Evolutionary conservation across 2,888 invertebrate species (phyloP).

Genomic region (Phlogophora meticulosa): DNA sequence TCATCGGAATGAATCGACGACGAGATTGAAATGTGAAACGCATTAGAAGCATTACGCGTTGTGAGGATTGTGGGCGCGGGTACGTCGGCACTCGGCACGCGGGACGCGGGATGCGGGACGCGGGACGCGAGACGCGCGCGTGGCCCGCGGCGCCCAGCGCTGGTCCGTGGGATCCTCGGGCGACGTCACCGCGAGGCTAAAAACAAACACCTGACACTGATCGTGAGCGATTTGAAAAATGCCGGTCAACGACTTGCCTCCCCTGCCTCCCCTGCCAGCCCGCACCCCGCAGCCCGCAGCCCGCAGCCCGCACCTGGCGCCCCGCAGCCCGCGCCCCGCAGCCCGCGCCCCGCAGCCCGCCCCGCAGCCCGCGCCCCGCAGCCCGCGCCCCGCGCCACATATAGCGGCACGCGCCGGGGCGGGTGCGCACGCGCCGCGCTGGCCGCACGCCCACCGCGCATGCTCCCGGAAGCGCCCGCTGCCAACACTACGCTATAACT

Average conservation of each 20-base stretch:
- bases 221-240: constrained; percentile 67
- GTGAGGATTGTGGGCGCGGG: constrained; percentile 28
- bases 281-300: constrained; percentile 27
- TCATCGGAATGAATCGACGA: constrained; percentile 67
- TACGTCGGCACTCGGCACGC: constrained; percentile 16
- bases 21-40: constrained; percentile 65
- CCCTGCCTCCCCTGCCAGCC: neutral
- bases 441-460: constrained; percentile 53
- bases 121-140: constrained; percentile 13
- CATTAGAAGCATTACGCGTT: constrained; percentile 52
- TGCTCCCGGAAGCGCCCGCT: constrained; percentile 72
- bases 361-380: no score
- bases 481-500: constrained; percentile 71
- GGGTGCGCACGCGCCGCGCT: constrained; percentile 48
- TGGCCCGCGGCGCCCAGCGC: constrained; percentile 5
- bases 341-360: no score
- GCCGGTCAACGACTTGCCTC: constrained; percentile 74
- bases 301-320: constrained; percentile 36
- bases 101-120: no score
- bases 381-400: constrained; percentile 48
- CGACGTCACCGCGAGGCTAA: constrained; percentile 64
- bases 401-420: constrained; percentile 51
- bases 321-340: no score
- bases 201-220: constrained; percentile 70
- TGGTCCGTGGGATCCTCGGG: constrained; percentile 30